phyloP scores from a whole-genome alignment of 2,797 vertebrate species.

The Rachycentron canadum region DNA sequence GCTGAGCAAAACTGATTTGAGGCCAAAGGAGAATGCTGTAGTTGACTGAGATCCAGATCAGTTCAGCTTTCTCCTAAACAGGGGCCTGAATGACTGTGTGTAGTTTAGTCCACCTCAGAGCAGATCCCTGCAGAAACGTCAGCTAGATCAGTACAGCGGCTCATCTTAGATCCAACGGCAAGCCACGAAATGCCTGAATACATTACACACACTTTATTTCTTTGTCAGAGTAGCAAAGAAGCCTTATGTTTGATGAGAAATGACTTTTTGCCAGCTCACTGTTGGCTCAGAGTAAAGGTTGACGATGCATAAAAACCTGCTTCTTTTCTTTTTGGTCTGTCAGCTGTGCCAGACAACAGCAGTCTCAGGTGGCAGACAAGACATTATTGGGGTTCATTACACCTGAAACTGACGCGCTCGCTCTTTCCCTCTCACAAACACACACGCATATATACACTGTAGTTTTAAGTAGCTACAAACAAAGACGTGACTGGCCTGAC shows the following conservation, averaged over 20 bases:
- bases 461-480: slow-evolving; percentile 16
- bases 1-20: slow-evolving; percentile 2
- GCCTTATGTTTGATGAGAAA: not conserved
- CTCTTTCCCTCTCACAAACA: not conserved
- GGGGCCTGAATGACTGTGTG: not conserved
- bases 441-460: not conserved
- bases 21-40: not conserved
- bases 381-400: slow-evolving; percentile 74
- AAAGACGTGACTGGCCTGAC: not conserved
- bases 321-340: slow-evolving; percentile 53
- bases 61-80: slow-evolving; percentile 22
- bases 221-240: not conserved
- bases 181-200: not conserved
- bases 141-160: not conserved
- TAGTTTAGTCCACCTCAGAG: not conserved
- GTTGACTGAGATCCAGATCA: slow-evolving; percentile 3
- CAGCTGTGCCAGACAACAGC: slow-evolving; percentile 42
- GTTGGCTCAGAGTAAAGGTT: slow-evolving; percentile 55
- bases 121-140: not conserved
- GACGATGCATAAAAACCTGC: slow-evolving; percentile 43
- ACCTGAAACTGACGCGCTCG: slow-evolving; percentile 63
- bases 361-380: slow-evolving; percentile 71
- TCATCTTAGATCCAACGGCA: not conserved
- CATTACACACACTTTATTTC: not conserved
- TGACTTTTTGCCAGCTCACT: not conserved